Evolutionary conservation across 2,113 vertebrate genomes (phyloP), one percentile per base, ranked within the genome.

Genomic region (Amphiprion ocellaris): DNA sequence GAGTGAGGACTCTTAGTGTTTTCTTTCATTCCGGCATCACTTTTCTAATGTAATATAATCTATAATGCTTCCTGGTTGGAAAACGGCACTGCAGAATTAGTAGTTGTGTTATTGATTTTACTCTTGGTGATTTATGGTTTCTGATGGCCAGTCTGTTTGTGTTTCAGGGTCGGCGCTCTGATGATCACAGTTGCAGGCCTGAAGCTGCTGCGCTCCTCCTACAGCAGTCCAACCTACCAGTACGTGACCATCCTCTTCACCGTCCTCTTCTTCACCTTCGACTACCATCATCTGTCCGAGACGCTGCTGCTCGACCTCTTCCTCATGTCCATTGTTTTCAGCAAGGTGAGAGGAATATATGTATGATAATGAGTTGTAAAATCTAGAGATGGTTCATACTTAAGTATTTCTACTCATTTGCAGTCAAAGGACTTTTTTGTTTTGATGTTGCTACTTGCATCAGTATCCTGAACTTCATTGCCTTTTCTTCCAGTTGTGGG

Each of bases 301-400:
- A 99, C 98, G 28, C 96, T 98, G 94, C 95, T 99, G 41, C 95
- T 99, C 81, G 97, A 99, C 91, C 97, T 99, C 87, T 99, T 99
- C 94, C 94, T 99, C 90, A 97, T 98, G 96, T 99, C 98, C 88
- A 98, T 99, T 63, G 84, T 99, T 91, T 99, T 99, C 96, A 99
- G 94, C 95, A 99, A 99, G 96, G 98, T 99, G 92, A 85, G 89
- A 50, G 21, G 14, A 74, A 28, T 9, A 1, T 1, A 24, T 44
- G 39, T 37, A 37, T 37, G 9, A 37, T 15, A 33, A 69, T 5
- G 14, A 39, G n/a, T 10, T n/a, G 33, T 9, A 11, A 44, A 10
- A 44, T 26, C 12, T 37, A 10, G 6, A 37, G 9, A 10, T 33
- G 30, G 7, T 33, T 33, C 30, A 33, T 6, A 33, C 30, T 33